Conservation (phyloP, 2,113 vertebrate genomes). For the Lipophrys pholis region DNA sequence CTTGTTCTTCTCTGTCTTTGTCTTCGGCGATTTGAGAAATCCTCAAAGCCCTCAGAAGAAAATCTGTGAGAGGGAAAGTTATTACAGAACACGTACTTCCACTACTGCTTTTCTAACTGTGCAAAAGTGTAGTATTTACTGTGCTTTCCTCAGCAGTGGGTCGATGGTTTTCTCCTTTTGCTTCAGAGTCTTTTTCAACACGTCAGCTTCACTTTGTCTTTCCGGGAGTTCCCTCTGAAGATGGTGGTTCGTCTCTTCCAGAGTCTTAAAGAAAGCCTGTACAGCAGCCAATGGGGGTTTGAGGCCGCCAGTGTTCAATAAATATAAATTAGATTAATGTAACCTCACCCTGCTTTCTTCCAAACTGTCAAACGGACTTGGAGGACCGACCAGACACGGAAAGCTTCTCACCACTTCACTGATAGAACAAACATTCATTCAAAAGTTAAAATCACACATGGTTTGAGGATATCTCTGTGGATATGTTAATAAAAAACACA, state of each 20-base stretch:
- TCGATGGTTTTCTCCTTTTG: slow-evolving; percentile 86
- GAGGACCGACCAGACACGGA: slow-evolving; percentile 90
- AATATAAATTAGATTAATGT: neutral
- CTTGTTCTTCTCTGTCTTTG: neutral
- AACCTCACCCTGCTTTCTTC: slow-evolving; percentile 90
- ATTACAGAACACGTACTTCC: neutral
- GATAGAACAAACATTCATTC: slow-evolving; percentile 6
- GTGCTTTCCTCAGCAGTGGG: slow-evolving; percentile 82
- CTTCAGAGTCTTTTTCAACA: slow-evolving; percentile 82
- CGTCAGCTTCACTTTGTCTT: slow-evolving; percentile 87
- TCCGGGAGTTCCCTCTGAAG: slow-evolving; percentile 89
- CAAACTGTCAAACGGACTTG: slow-evolving; percentile 89
- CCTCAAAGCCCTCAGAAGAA: slow-evolving; percentile 4
- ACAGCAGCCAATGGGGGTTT: neutral
- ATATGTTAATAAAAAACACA: neutral
- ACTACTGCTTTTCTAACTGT: neutral
- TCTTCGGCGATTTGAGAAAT: no score
- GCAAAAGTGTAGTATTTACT: slow-evolving; percentile 64
- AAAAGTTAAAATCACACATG: neutral
- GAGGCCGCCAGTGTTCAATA: neutral
- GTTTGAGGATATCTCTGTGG: neutral
- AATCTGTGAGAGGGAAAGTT: slow-evolving; percentile 19
- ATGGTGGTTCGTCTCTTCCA: slow-evolving; percentile 89
- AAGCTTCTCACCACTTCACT: slow-evolving; percentile 90
- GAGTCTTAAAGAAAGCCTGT: slow-evolving; percentile 91